A percentile compares a stretch with the other conserved stretches of the same genome.
phyloP scores from a whole-genome alignment of 2,888 invertebrate species.

The Nesidiocoris tenuis region DNA sequence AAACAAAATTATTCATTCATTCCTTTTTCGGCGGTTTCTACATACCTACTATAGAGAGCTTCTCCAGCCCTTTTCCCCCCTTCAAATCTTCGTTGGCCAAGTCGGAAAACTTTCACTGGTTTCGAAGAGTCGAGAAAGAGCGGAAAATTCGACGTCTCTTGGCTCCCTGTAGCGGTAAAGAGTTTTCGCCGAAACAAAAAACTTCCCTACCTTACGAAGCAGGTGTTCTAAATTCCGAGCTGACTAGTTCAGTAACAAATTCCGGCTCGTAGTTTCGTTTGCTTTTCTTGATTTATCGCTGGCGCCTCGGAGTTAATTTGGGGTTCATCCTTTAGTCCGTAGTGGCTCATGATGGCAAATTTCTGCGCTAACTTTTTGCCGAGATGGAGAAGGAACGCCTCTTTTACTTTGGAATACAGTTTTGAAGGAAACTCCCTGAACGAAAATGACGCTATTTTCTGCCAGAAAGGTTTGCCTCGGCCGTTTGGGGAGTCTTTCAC shows the following conservation, averaged over 20 bases:
- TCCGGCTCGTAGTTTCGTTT: not conserved
- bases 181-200: not conserved
- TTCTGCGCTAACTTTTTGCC: not conserved
- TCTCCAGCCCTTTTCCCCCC: not conserved
- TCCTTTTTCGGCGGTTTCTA: not conserved
- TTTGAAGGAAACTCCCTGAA: not conserved
- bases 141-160: not conserved
- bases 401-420: not conserved
- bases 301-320: not conserved
- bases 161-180: not conserved
- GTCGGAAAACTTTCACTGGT: not conserved
- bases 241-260: not conserved
- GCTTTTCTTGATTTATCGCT: not conserved
- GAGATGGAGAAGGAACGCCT: not conserved
- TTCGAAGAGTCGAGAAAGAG: not conserved
- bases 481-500: no score
- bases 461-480: no score
- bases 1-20: not conserved
- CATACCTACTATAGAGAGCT: not conserved
- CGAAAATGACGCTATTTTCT: not conserved
- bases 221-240: not conserved
- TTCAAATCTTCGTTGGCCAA: not conserved
- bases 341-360: not conserved
- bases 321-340: not conserved
- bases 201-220: not conserved